Base-by-base conservation (phyloP, 1,140 invertebrate genomes). In the Polypedilum vanderplanki region DNA sequence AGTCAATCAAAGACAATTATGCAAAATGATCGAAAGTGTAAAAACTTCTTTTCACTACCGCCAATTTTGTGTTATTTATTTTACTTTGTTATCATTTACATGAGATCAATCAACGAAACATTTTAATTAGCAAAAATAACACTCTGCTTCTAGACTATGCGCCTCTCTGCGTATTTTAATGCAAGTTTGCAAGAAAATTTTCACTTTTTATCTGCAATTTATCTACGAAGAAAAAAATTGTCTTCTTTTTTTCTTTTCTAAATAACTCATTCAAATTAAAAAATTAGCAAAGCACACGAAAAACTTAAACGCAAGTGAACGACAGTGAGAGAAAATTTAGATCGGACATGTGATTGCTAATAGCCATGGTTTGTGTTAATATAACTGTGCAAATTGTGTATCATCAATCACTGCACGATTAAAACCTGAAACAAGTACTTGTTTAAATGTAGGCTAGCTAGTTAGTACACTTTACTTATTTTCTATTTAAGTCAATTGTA, bases 131-230 rank as follows among this genome's bases (percentile, higher is more conserved):
- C 46, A 57, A 57, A 15, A 8, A 57, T 57, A n/a, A n/a, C n/a
- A n/a, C 15, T 57, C 3, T 57, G 8, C 41, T 46, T 33, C 24
- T 33, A 33, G 24, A 33, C 24, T 33, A 33, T 33, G 24, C 41
- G 24, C 41, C 41, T 46, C 3, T 2, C 8, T 46, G 12, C 46
- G 46, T 57, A 57, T n/a, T 57, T 57, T 57, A 15, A 12, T 57
- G 3, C n/a, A 15, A n/a, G 8, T 15, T 57, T 57, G 46, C 46
- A 15, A 15, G 12, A 57, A 57, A 57, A 57, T 57, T 57, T 57
- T 57, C 46, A 57, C 46, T 57, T 57, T 57, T 57, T n/a, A 57
- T 57, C 46, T n/a, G 15, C 46, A 57, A 57, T 57, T 57, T n/a
- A 57, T n/a, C n/a, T 57, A 33, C 5, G 24, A 57, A 57, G n/a